Percentiles rank a stretch among this genome's conserved stretches.
Evolutionary conservation across 1,140 invertebrate species (phyloP).

Genomic region (Drosophila repleta): DNA sequence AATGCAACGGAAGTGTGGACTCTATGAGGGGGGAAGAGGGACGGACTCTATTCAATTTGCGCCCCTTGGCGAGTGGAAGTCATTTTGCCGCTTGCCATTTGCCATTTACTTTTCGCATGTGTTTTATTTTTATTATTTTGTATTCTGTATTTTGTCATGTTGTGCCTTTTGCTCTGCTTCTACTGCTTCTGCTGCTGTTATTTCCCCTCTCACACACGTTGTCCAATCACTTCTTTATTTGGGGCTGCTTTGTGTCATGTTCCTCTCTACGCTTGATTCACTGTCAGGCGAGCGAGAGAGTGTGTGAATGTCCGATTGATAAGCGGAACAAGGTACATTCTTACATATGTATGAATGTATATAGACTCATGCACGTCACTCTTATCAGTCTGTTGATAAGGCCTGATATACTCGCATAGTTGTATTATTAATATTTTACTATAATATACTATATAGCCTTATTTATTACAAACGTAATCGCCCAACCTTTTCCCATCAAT

Average conservation of each 20-base stretch:
- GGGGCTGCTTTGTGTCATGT: constrained; percentile 33
- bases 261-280: constrained; percentile 36
- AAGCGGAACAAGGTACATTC: constrained; percentile 20
- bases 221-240: constrained; percentile 42
- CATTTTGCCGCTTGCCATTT: constrained; percentile 40
- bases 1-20: constrained; percentile 50
- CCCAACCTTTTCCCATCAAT: constrained; percentile 42
- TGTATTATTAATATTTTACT: constrained; percentile 22
- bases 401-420: constrained; percentile 48
- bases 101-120: constrained; percentile 47
- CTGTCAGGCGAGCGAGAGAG: constrained; percentile 1
- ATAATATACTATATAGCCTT: background rate
- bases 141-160: constrained; percentile 8
- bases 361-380: constrained; percentile 11
- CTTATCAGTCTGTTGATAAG: constrained; percentile 44
- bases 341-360: no score
- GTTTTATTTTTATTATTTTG: constrained; percentile 13
- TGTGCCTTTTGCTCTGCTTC: constrained; percentile 28
- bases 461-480: constrained; percentile 17
- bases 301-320: constrained; percentile 30
- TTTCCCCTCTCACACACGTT: constrained; percentile 4
- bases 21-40: constrained; percentile 24
- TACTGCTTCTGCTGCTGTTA: constrained; percentile 34
- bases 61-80: constrained; percentile 42
- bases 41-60: constrained; percentile 36